Evolutionary conservation across 2,797 vertebrate genomes (phyloP).

Genomic region (Aratinga solstitialis): DNA sequence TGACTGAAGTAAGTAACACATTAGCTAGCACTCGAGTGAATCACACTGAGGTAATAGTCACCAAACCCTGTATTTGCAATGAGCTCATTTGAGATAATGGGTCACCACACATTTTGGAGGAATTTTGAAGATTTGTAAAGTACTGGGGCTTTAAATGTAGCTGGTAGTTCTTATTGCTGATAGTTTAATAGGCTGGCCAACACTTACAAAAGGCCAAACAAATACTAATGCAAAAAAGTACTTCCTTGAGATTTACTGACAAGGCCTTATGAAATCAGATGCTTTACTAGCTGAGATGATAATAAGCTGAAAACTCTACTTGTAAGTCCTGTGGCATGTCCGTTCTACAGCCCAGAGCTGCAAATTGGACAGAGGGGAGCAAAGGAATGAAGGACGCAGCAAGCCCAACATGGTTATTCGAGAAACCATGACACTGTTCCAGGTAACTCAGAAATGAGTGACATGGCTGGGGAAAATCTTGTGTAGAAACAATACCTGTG

Average conservation of each 20-base stretch:
- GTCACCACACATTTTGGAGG: background rate
- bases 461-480: background rate
- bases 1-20: constrained; percentile 37
- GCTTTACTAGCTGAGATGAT: background rate
- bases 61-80: background rate
- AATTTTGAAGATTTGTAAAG: background rate
- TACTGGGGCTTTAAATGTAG: background rate
- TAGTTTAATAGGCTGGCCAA: background rate
- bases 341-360: background rate
- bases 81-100: background rate
- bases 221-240: background rate
- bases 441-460: background rate
- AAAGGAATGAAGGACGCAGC: background rate
- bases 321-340: accelerated
- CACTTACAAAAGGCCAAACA: background rate
- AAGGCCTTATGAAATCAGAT: background rate
- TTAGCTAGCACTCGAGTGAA: constrained; percentile 22
- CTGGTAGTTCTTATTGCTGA: background rate
- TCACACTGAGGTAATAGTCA: constrained; percentile 18
- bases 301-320: background rate
- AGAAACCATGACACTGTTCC: background rate
- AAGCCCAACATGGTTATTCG: background rate
- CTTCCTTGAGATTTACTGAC: background rate
- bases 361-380: background rate
- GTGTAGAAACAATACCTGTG: background rate